Evolutionary conservation across 1,140 invertebrate genomes (phyloP).

Genomic region (Coenobita brevimanus): DNA sequence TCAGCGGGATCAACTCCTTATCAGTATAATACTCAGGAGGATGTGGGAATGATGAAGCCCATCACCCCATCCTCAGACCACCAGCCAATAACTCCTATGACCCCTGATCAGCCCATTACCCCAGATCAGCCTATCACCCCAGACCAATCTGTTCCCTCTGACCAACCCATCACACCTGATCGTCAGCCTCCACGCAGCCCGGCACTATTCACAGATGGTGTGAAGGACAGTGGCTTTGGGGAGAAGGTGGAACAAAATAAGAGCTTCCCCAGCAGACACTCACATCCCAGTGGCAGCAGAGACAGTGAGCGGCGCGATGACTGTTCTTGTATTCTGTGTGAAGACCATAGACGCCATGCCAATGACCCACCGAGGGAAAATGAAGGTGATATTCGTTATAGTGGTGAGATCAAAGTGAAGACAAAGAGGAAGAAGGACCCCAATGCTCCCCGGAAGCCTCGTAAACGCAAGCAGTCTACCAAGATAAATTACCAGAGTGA

Average conservation of each 20-base stretch:
- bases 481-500: conserved; percentile 63
- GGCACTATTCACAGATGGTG: conserved; percentile 26
- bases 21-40: conserved; percentile 63
- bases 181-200: conserved; percentile 53
- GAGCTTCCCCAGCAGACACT: conserved; percentile 12
- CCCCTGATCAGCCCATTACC: conserved; percentile 57
- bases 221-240: conserved; percentile 47
- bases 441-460: conserved; percentile 50
- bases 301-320: conserved; percentile 60
- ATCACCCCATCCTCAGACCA: conserved; percentile 58
- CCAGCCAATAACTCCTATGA: conserved; percentile 59
- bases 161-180: conserved; percentile 56
- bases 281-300: conserved; percentile 52
- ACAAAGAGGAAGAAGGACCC: conserved; percentile 51
- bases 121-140: conserved; percentile 61
- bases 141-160: conserved; percentile 60
- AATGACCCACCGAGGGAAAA: conserved; percentile 39
- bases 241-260: conserved; percentile 44
- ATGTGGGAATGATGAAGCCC: conserved; percentile 62
- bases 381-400: conserved; percentile 44
- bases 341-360: conserved; percentile 59
- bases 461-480: conserved; percentile 56
- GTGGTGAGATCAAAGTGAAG: conserved; percentile 53
- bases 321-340: conserved; percentile 60
- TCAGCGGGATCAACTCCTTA: conserved; percentile 64